Evolutionary conservation across 92 coral and sea anemone species (phyloP), one percentile per base, ranked within the genome.

Genomic region (Nematostella vectensis): DNA sequence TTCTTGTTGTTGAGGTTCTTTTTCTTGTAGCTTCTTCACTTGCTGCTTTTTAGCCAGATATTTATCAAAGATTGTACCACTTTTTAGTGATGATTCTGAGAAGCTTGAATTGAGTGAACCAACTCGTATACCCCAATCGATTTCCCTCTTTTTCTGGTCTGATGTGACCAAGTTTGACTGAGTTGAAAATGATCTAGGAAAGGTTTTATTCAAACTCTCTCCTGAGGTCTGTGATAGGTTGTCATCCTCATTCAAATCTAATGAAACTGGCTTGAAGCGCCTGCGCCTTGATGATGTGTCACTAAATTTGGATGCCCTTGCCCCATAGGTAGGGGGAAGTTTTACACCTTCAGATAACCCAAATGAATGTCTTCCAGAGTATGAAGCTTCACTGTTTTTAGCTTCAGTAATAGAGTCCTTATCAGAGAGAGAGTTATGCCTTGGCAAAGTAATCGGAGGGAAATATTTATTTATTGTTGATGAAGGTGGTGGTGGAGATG

Each of bases 211-310:
- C 56, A 58, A 33, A 12, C 43, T 74, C 28, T 59, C 58, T 25
- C 56, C 20, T 10, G 18, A 45, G 38, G 61, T 62, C 29, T 69
- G 57, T 31, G 56, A 49, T 47, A 76, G 47, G 22, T 44, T 53
- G 48, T 84, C 71, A 10, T 74, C 18, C n/a, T 72, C 76, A 50
- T 31, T 27, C 29, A 22, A 4, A 13, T 77, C 63, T 22, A 85
- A 31, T 20, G 88, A 48, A 12, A 85, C 94, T 17, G 94, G 94
- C 59, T 85, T 85, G 60, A 85, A 85, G 6, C 83, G 80, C 11
- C 94, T 66, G 20, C 94, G 94, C 31, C 83, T 70, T 11, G 75
- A 63, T 38, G 94, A 80, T 20, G 71, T 50, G 11, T 64, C 76
- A 9, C 65, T 26, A n/a, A 49, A 28, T 25, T 61, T 62, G 11